These are phyloP conservation scores for Drosophila gunungcola DNA, from an alignment of 1,140 invertebrate species.

Conservation along the genomic window DNA sequence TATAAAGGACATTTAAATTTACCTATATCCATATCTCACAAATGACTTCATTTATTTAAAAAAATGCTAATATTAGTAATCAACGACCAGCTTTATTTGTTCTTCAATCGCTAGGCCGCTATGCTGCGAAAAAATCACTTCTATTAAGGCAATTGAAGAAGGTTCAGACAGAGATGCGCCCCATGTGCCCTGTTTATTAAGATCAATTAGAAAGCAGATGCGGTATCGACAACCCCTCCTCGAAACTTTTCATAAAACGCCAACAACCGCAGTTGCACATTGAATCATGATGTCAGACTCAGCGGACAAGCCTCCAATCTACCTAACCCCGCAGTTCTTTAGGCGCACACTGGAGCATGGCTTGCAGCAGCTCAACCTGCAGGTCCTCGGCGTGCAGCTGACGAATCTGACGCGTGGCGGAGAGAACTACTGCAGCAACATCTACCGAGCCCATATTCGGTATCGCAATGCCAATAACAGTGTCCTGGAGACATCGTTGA, in stretches of 20 bases:
- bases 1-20: no score
- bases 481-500: conserved; percentile 50
- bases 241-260: conserved; percentile 57
- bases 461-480: conserved; percentile 46
- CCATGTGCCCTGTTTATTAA: conserved; percentile 47
- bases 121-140: conserved; percentile 58
- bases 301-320: conserved; percentile 53
- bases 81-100: neutral
- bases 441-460: conserved; percentile 63
- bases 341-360: conserved; percentile 62
- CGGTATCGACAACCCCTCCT: conserved; percentile 24
- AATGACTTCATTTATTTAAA: no score
- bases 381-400: conserved; percentile 63
- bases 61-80: neutral
- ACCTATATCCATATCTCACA: no score
- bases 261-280: conserved; percentile 18
- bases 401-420: conserved; percentile 68
- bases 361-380: conserved; percentile 60
- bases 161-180: conserved; percentile 25
- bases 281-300: conserved; percentile 51
- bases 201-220: conserved; percentile 53
- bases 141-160: conserved; percentile 59
- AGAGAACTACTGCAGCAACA: conserved; percentile 83
- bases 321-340: conserved; percentile 68
- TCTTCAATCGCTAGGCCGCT: conserved; percentile 56